These are phyloP conservation scores for Trichogramma pretiosum DNA, from an alignment of 1,140 invertebrate genomes.

Conservation along the genomic window DNA sequence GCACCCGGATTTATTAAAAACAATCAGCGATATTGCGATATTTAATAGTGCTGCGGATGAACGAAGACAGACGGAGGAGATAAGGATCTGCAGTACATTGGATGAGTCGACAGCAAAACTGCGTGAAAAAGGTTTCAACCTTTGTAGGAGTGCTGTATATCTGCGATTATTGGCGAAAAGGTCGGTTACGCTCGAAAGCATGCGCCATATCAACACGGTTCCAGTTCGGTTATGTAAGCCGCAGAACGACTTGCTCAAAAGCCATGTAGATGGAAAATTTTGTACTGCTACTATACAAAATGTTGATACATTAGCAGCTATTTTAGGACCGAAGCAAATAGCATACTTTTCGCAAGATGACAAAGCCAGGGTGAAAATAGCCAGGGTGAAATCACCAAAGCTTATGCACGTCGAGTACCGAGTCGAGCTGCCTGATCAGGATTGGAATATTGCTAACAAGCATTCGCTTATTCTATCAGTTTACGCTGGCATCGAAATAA, in stretches of 20 bases:
- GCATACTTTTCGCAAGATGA: conserved; percentile 25
- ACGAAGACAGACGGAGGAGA: conserved; percentile 18
- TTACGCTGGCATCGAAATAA: conserved; percentile 29
- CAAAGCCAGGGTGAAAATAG: conserved; percentile 23
- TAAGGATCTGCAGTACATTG: conserved; percentile 19
- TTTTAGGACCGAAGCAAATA: conserved; percentile 22
- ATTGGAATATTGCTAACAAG: conserved; percentile 23
- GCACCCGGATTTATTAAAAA: conserved; percentile 12
- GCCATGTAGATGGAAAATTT: conserved; percentile 14
- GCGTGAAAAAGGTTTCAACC: conserved; percentile 7
- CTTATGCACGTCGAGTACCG: conserved; percentile 40
- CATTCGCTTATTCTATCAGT: conserved; percentile 31
- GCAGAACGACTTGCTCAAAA: conserved; percentile 6
- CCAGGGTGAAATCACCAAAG: conserved; percentile 23
- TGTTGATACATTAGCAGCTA: conserved; percentile 19
- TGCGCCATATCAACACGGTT: conserved; percentile 14
- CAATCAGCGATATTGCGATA: conserved; percentile 20
- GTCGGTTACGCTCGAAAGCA: conserved; percentile 8
- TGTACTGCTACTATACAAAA: conserved; percentile 11
- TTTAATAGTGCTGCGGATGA: conserved; percentile 19
- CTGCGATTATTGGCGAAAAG: conserved; percentile 15
- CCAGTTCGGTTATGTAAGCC: conserved; percentile 13
- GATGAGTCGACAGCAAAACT: conserved; percentile 16
- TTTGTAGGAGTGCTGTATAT: conserved; percentile 15
- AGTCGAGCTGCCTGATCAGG: conserved; percentile 32